Conservation (phyloP, 2,888 invertebrate species). For the Ischnus inquisitorius region DNA sequence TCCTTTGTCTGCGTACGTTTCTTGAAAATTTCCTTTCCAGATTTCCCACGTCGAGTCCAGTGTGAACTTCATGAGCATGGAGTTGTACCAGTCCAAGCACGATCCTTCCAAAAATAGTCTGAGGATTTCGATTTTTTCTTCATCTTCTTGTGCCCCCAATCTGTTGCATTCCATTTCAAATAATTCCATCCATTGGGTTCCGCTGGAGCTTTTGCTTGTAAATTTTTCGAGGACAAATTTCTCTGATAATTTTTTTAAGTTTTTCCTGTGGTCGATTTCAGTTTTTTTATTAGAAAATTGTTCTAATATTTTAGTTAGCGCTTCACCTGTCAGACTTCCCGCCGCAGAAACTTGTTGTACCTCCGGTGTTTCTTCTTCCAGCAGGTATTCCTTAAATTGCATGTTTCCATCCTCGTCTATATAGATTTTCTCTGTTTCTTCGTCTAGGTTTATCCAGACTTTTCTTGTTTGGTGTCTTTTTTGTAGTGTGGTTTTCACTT, state of each 20-base stretch:
- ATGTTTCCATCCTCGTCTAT: constrained; percentile 59
- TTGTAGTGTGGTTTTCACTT: constrained; percentile 50
- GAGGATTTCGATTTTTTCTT: constrained; percentile 3
- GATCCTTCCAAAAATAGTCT: constrained; percentile 24
- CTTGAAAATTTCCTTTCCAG: constrained; percentile 25
- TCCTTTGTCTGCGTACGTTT: constrained; percentile 24
- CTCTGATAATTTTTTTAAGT: constrained; percentile 49
- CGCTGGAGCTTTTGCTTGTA: constrained; percentile 43
- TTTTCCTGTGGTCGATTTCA: not conserved
- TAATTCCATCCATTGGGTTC: constrained; percentile 47
- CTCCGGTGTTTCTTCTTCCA: constrained; percentile 31
- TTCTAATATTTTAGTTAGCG: constrained; percentile 32
- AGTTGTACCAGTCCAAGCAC: constrained; percentile 31
- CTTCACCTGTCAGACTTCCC: constrained; percentile 31
- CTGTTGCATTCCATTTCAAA: constrained; percentile 62
- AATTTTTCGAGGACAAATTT: constrained; percentile 61
- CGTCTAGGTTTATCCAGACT: constrained; percentile 55
- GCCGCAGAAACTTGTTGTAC: not conserved
- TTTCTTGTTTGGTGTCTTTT: constrained; percentile 60
- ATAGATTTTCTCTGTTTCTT: constrained; percentile 38
- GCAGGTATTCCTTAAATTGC: constrained; percentile 39
- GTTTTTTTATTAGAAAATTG: constrained; percentile 29
- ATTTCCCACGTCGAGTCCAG: constrained; percentile 8
- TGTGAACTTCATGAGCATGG: constrained; percentile 29
- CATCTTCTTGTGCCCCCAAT: constrained; percentile 1